phyloP scores from a whole-genome alignment of 2,113 vertebrate genomes.

The Pomatorhinus ruficollis region DNA sequence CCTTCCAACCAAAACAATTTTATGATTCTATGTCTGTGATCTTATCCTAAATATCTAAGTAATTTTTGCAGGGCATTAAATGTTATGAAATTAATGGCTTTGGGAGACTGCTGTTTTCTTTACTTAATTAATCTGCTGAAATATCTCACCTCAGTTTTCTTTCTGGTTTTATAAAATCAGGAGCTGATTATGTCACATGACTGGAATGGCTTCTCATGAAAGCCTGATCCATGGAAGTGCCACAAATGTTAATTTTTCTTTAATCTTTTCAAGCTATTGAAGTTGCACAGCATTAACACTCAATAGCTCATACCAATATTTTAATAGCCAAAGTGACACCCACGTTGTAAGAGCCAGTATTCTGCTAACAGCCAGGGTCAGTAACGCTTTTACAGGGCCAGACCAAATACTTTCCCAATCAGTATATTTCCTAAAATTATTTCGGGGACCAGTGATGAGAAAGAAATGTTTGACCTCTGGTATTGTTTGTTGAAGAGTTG shows the following conservation, averaged over 20 bases:
- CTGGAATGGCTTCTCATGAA: neutral
- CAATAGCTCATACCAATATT: conserved; percentile 7
- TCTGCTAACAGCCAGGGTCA: conserved; percentile 16
- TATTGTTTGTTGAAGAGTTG: conserved; percentile 16
- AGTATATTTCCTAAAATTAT: conserved; percentile 31
- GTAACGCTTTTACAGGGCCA: neutral
- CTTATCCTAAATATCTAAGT: neutral
- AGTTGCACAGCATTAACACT: neutral
- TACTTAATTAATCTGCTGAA: neutral
- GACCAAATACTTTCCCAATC: conserved; percentile 36
- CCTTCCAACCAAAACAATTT: neutral
- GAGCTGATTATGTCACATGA: neutral
- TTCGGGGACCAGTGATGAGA: conserved; percentile 11
- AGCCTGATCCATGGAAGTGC: neutral
- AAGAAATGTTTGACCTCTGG: neutral
- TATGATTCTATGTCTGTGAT: neutral
- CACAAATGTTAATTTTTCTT: conserved; percentile 7
- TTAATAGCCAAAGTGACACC: conserved; percentile 5
- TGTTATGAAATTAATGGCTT: neutral
- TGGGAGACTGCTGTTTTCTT: neutral
- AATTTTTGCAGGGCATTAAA: neutral
- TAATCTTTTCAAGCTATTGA: conserved; percentile 18
- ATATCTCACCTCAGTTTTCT: neutral
- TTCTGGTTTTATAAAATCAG: neutral
- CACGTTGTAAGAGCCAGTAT: neutral